Evolutionary conservation across 2,113 vertebrate species (phyloP).

Genomic region (Dinomys branickii): DNA sequence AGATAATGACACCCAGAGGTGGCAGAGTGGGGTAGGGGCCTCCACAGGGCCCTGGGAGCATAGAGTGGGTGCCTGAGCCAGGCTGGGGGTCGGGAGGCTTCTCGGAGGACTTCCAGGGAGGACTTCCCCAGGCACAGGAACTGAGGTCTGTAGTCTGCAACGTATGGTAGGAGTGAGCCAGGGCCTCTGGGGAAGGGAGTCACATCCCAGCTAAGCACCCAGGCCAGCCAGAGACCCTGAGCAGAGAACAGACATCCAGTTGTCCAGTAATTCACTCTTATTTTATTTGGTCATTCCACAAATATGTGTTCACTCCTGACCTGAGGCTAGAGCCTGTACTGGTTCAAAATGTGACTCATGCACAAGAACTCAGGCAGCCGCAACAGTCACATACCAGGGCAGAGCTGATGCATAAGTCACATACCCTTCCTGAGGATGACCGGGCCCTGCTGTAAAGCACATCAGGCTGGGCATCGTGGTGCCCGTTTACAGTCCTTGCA

Average conservation of each 20-base stretch:
- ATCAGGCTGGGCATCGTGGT: background rate
- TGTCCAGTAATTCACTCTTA: background rate
- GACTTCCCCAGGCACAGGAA: background rate
- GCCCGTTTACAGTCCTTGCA: background rate
- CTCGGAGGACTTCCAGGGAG: background rate
- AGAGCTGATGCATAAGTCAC: too few species aligned
- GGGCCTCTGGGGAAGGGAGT: background rate
- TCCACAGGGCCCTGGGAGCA: background rate
- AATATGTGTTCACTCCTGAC: background rate
- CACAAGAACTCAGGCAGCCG: background rate
- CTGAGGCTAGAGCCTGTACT: background rate
- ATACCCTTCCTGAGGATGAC: accelerated
- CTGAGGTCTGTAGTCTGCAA: background rate
- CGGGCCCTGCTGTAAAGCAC: background rate
- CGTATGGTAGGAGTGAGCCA: background rate
- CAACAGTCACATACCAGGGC: background rate
- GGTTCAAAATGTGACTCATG: background rate
- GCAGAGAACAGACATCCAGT: background rate
- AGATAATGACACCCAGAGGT: background rate
- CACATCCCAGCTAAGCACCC: background rate
- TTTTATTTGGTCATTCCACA: background rate
- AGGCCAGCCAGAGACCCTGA: background rate
- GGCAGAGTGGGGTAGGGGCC: background rate
- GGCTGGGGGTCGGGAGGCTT: background rate
- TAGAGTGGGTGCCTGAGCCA: background rate